Base-by-base conservation (phyloP, 1,140 invertebrate species). In the Macrosteles quadrilineatus region DNA sequence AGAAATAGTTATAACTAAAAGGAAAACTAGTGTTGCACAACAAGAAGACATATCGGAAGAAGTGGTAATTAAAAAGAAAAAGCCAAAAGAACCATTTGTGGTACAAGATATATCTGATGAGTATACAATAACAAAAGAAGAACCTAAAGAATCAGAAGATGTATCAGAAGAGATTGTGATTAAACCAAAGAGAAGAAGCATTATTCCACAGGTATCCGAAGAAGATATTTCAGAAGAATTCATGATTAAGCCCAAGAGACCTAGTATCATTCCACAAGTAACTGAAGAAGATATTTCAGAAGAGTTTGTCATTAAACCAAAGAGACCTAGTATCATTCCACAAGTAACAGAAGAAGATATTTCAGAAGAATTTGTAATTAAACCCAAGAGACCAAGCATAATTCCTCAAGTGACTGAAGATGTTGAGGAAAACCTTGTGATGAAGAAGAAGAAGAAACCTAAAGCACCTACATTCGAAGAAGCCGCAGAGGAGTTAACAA, bases 171-270 rank as follows among this genome's bases (percentile, higher is more conserved):
- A 67, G 25, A 27, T 50, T 14, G 14, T 72, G 36, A 69, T 73
- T 19, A 57, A 76, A 47, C 76, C 72, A 53, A 75, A 73, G 65
- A 74, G 71, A 66, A 74, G 76, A 57, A 73, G 74, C 47, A 65
- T 74, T 36, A n/a, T n/a, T n/a, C n/a, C n/a, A n/a, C 63, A 71
- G 57, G 77, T 81, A 73, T 78, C 76, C 29, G 75, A 76, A 71
- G 77, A 77, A 71, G 81, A 81, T 72, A 78, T 78, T 65, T 77
- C 78, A 1, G 80, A 82, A 71, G 81, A 84, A 45, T 63, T 86
- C 4, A 75, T 19, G 66, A 74, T 73, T 71, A 81, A 80, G 63
- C 79, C 80, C 6, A 81, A 80, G 69, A 83, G 78, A 65, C 79
- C 79, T 1, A 81, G 78, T 27, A 77, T 77, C 65, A 71, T 67